Percentiles rank a stretch among this genome's conserved stretches.
phyloP scores from a whole-genome alignment of 2,113 vertebrate genomes.

The Lethenteron camtschaticum region DNA sequence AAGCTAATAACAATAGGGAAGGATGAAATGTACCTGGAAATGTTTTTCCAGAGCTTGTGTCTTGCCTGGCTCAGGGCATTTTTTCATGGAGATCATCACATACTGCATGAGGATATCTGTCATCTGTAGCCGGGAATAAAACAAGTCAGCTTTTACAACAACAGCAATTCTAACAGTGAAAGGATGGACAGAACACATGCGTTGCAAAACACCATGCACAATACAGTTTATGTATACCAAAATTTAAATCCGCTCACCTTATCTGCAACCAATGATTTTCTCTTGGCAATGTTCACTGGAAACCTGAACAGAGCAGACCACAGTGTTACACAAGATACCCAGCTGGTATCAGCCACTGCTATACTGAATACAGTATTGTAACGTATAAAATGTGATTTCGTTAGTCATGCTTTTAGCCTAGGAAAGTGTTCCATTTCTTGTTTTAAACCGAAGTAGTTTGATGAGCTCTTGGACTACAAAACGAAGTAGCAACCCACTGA shows the following conservation, averaged over 20 bases:
- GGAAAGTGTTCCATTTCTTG: too few relatives aligned
- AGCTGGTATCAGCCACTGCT: too few relatives aligned
- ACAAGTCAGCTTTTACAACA: constrained; percentile 8
- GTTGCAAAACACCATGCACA: too few relatives aligned
- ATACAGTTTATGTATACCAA: too few relatives aligned
- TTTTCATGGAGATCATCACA: constrained; percentile 51
- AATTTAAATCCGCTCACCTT: constrained; percentile 28
- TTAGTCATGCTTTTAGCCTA: too few relatives aligned
- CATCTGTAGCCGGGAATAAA: constrained; percentile 32
- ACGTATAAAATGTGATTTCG: too few relatives aligned
- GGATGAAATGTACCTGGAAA: constrained; percentile 39
- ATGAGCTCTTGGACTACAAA: too few relatives aligned
- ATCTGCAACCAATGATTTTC: constrained; percentile 55
- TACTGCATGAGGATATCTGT: constrained; percentile 75
- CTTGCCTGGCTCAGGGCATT: constrained; percentile 79
- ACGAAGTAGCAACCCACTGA: too few relatives aligned
- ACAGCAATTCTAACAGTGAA: background rate
- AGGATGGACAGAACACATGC: background rate
- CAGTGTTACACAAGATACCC: too few relatives aligned
- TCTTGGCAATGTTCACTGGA: constrained; percentile 56
- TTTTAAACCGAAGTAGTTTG: too few relatives aligned
- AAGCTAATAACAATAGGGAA: too few relatives aligned
- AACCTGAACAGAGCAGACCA: constrained; percentile 24
- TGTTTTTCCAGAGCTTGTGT: constrained; percentile 87
- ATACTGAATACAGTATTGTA: too few relatives aligned